Evolutionary conservation across 2,113 vertebrate genomes (phyloP).

Genomic region (Heterotis niloticus): DNA sequence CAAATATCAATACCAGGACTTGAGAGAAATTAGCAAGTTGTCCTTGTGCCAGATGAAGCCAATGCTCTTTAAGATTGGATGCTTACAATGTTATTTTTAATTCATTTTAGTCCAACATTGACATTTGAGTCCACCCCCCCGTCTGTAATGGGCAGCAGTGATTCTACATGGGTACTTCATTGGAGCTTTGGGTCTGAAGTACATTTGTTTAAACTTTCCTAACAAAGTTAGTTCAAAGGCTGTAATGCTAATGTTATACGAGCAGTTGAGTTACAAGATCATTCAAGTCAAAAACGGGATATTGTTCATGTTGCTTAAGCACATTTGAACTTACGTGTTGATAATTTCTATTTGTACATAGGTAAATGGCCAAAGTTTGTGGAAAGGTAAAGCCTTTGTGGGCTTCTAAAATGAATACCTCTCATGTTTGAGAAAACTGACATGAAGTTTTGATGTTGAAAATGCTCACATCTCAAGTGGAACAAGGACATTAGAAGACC

Average conservation of each 20-base stretch:
- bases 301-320: too few species aligned
- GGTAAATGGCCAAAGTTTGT: neutral
- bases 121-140: neutral
- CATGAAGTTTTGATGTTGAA: neutral
- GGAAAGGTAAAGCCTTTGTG: too few species aligned
- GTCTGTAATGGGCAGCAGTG: too few species aligned
- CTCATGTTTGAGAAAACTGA: neutral
- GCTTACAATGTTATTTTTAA: too few species aligned
- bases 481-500: neutral
- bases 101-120: too few species aligned
- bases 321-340: too few species aligned
- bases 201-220: neutral
- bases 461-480: neutral
- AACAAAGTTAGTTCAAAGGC: conserved; percentile 1
- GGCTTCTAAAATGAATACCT: too few species aligned
- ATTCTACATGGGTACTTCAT: neutral
- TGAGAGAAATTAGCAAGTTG: neutral
- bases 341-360: too few species aligned
- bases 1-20: conserved; percentile 53
- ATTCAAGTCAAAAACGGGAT: conserved; percentile 25
- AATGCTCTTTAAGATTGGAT: conserved; percentile 18
- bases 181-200: neutral
- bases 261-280: conserved; percentile 12
- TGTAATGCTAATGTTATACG: conserved; percentile 25
- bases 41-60: too few species aligned